These are phyloP conservation scores for Polypterus senegalus DNA, from an alignment of 2,113 vertebrate species.

Conservation along the genomic window DNA sequence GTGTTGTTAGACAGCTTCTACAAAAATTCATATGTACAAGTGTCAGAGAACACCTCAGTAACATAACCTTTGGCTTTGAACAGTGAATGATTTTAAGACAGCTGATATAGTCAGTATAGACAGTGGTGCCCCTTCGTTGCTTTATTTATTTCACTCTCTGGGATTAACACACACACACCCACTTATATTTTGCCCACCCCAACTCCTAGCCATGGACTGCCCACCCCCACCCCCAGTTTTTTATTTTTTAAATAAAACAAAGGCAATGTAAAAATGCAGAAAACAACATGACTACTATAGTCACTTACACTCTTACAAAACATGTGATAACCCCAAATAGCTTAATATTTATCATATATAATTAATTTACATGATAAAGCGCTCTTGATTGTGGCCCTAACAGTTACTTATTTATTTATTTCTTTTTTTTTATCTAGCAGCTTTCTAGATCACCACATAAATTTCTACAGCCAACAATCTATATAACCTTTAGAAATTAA, in stretches of 20 bases:
- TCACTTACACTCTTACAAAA: conserved; percentile 78
- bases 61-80: conserved; percentile 83
- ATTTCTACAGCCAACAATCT: conserved; percentile 85
- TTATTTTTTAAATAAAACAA: conserved; percentile 24
- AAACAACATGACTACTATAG: conserved; percentile 61
- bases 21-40: conserved; percentile 54
- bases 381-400: conserved; percentile 71
- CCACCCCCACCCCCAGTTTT: conserved; percentile 1
- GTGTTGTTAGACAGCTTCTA: conserved; percentile 50
- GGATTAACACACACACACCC: conserved; percentile 37
- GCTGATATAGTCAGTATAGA: conserved; percentile 52
- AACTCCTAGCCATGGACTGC: conserved; percentile 8
- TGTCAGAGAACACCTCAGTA: conserved; percentile 45
- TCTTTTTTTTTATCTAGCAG: conserved; percentile 59
- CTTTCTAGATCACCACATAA: conserved; percentile 84
- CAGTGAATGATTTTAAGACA: conserved; percentile 62
- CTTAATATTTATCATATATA: conserved; percentile 75
- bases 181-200: conserved; percentile 33
- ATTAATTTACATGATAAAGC: conserved; percentile 79
- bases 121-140: conserved; percentile 53
- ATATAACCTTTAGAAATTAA: conserved; percentile 87
- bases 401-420: conserved; percentile 43
- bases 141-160: conserved; percentile 37
- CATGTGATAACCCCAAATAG: conserved; percentile 70
- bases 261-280: conserved; percentile 60